Conservation (phyloP, 2,797 vertebrate species). For the Natrix natrix region DNA sequence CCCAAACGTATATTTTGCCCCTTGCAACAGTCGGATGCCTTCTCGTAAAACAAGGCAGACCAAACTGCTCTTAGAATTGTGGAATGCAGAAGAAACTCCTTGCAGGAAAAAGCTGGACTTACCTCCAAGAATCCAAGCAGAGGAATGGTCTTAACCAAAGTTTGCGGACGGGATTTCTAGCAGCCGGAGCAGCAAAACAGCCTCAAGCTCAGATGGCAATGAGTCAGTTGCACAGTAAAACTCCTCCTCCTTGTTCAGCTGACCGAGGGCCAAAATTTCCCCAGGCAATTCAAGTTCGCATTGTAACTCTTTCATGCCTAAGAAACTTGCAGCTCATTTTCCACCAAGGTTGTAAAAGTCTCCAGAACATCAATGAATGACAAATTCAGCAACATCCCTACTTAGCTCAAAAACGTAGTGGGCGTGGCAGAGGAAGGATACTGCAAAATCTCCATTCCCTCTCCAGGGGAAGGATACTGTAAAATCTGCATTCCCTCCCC, state of each 20-base stretch:
- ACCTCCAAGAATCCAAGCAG: background rate
- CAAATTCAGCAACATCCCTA: background rate
- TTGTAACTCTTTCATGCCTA: constrained; percentile 54
- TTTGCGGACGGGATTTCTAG: background rate
- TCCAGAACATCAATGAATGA: background rate
- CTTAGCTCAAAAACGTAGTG: background rate
- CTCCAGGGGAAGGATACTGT: no score
- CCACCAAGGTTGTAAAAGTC: background rate
- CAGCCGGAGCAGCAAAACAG: background rate
- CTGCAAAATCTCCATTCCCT: no score
- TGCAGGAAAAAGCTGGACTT: background rate
- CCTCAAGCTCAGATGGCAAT: background rate
- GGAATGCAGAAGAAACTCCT: background rate
- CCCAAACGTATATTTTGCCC: background rate
- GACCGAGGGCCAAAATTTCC: constrained; percentile 25
- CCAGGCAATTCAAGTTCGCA: accelerated
- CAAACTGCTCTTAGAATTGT: background rate
- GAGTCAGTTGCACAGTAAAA: constrained; percentile 43
- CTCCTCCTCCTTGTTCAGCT: constrained; percentile 48
- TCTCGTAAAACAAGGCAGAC: background rate
- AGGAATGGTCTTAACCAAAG: background rate
- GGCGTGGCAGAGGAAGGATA: no score
- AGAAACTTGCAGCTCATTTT: background rate
- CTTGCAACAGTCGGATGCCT: background rate
- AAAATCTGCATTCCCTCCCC: no score